Evolutionary conservation across 2,888 invertebrate genomes (phyloP).

Genomic region (Hypomecis punctinalis): DNA sequence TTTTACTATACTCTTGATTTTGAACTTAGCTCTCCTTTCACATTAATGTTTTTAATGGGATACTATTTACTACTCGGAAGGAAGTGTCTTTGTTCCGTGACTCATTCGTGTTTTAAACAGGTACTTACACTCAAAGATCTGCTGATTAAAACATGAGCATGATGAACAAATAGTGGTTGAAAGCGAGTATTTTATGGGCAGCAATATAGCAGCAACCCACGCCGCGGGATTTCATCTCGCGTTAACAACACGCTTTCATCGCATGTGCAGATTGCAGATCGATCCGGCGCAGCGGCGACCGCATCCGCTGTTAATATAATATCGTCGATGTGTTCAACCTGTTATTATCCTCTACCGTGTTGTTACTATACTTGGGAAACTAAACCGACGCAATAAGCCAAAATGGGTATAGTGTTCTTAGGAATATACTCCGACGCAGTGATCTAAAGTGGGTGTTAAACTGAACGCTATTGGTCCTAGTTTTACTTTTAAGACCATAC

Average conservation of each 20-base stretch:
- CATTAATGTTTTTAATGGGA: no score
- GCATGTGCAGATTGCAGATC: slow-evolving; percentile 37
- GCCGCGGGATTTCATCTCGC: slow-evolving; percentile 35
- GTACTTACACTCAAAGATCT: not conserved
- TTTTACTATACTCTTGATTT: no score
- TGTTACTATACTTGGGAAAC: slow-evolving; percentile 25
- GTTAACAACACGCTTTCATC: slow-evolving; percentile 39
- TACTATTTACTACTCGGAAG: no score
- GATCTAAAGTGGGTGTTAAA: not conserved
- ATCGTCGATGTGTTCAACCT: slow-evolving; percentile 34
- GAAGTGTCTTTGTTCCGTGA: no score
- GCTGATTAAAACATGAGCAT: slow-evolving; percentile 28
- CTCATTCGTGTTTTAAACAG: not conserved
- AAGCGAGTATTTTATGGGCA: slow-evolving; percentile 9
- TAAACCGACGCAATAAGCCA: not conserved
- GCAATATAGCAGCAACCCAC: slow-evolving; percentile 25
- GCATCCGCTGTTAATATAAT: slow-evolving; percentile 42
- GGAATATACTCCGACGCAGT: not conserved
- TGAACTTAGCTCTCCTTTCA: no score
- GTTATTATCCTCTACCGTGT: slow-evolving; percentile 18
- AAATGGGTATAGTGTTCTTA: no score
- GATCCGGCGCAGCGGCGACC: slow-evolving; percentile 38
- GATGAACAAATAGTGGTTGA: slow-evolving; percentile 41
- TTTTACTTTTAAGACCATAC: no score
- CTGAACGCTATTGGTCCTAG: not conserved